Evolutionary conservation across 2,113 vertebrate species (phyloP), one percentile per base, ranked within the genome.

Genomic region (Entomyzon cyanotis): DNA sequence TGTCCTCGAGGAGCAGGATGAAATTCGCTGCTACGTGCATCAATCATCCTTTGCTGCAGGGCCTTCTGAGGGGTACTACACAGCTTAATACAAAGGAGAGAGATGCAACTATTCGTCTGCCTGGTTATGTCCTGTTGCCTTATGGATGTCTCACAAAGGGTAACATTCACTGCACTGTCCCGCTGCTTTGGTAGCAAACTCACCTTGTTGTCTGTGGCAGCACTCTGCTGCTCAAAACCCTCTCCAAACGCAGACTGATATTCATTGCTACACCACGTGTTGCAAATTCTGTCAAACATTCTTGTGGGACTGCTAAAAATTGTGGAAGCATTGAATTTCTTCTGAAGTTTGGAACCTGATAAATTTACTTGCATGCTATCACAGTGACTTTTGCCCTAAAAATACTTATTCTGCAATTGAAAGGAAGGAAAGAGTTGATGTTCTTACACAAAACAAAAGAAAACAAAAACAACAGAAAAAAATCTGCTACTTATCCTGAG

Each of bases 1-100:
- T 62, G 85, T 95, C 80, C 83, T 84, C 71, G 0, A 17, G 76
- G 65, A 75, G 31, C 49, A 50, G 90, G 85, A 71, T 87, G 84
- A 86, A 93, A 93, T 92, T 94, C 53, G 69, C 47, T 89, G 71
- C 21, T 91, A 47, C 0, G 0, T 78, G 41, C 80, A 94, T 95
- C 90, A 81, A 58, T 96, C 94, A 84, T 9, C 28, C 69, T 60
- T 81, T 46, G 83, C 90, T 84, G 74, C 64, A 71, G 88, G 81
- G 68, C 58, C 83, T 81, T 90, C 85, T 2, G 1, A 75, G 76
- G 70, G 92, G 44, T 30, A 42, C 68, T 75, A 58, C 60, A 37
- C 31, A 80, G 67, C 87, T 76, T 88, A 91, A 74, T 74, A 80
- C 87, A 95, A 85, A 80, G 70, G 41, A 83, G 65, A 81, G 73